Conservation (phyloP, 2,888 invertebrate species). For the Chymomyza amoena region DNA sequence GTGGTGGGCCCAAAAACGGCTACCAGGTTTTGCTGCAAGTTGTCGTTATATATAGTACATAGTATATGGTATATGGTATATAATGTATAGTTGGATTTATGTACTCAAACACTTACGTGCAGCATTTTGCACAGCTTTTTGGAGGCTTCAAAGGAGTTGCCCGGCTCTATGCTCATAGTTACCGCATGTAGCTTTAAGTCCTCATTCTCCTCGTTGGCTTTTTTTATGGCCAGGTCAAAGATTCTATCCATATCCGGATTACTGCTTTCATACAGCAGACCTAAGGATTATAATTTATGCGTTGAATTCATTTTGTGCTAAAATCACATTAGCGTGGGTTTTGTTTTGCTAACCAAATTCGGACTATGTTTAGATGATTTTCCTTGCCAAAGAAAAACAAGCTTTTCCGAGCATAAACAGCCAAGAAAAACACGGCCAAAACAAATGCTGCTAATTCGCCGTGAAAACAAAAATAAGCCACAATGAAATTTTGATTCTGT, state of each 20-base stretch:
- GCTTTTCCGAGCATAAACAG: not conserved
- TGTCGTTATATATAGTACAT: no score
- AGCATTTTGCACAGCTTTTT: slow-evolving; percentile 81
- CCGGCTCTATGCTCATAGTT: slow-evolving; percentile 79
- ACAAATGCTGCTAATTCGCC: not conserved
- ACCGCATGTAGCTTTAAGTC: slow-evolving; percentile 68
- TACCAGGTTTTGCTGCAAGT: slow-evolving; percentile 83
- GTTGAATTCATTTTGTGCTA: not conserved
- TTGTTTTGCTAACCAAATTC: slow-evolving; percentile 66
- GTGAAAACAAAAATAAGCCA: slow-evolving; percentile 4
- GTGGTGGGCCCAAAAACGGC: slow-evolving; percentile 91
- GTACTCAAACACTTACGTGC: slow-evolving; percentile 76
- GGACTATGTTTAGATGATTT: slow-evolving; percentile 41
- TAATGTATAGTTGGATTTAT: not conserved
- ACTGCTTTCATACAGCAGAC: slow-evolving; percentile 71
- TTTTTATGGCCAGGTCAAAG: slow-evolving; percentile 75
- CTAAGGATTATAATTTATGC: slow-evolving; percentile 39
- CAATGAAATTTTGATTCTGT: no score
- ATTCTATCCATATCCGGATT: slow-evolving; percentile 72
- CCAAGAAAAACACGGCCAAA: not conserved
- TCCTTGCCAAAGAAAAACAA: not conserved
- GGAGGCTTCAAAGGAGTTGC: slow-evolving; percentile 81
- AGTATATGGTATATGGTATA: not conserved
- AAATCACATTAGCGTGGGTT: slow-evolving; percentile 16
- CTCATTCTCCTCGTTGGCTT: slow-evolving; percentile 70